These are phyloP conservation scores for Canis aureus DNA, from an alignment of 2,113 vertebrate genomes.

Conservation along the genomic window DNA sequence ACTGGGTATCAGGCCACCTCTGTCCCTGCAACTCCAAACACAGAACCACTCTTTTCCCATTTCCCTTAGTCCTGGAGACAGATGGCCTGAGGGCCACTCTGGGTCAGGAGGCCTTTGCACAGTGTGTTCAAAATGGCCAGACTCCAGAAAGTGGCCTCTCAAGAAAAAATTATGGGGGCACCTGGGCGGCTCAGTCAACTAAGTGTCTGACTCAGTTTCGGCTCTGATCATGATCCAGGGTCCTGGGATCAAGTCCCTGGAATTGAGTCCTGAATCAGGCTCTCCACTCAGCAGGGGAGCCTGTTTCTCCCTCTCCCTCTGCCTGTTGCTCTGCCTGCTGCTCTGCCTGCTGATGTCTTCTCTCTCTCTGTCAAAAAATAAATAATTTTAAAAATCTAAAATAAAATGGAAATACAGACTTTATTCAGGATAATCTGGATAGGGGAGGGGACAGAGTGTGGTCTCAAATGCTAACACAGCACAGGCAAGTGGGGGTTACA, in stretches of 20 bases:
- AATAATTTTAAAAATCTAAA: too few species aligned
- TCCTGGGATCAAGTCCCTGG: too few species aligned
- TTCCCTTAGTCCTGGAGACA: not conserved
- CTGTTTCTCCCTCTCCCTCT: too few species aligned
- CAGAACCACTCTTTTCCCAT: accelerated
- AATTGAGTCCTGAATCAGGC: too few species aligned
- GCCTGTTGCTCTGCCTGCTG: too few species aligned
- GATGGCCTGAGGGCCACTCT: not conserved
- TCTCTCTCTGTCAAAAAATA: not conserved
- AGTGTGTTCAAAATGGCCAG: accelerated
- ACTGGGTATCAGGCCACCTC: not conserved
- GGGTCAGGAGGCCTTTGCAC: not conserved
- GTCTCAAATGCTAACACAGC: not conserved
- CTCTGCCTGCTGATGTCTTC: too few species aligned
- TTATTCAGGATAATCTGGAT: not conserved
- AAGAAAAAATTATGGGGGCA: not conserved
- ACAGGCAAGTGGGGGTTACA: not conserved
- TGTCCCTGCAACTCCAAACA: not conserved
- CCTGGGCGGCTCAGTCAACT: not conserved
- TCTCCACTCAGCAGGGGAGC: too few species aligned
- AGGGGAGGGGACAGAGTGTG: not conserved
- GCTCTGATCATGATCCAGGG: not conserved
- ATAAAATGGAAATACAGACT: not conserved
- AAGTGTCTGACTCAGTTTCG: not conserved
- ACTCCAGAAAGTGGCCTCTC: not conserved